phyloP scores from a whole-genome alignment of 2,113 vertebrate genomes.

The Prunella fulvescens region DNA sequence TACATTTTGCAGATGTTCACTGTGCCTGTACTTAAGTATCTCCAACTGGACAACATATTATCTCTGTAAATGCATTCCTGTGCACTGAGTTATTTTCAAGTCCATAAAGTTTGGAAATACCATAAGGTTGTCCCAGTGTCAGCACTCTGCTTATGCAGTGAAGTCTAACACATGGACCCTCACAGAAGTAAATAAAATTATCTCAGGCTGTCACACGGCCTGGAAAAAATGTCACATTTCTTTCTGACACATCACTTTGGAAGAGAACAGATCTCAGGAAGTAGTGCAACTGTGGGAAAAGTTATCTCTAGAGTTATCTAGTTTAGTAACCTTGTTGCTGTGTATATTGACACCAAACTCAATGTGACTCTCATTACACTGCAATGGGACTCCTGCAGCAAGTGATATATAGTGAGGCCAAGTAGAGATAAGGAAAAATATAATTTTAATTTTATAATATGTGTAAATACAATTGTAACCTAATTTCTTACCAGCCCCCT shows the following conservation, averaged over 20 bases:
- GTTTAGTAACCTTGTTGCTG: background rate
- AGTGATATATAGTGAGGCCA: background rate
- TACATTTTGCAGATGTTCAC: constrained; percentile 10
- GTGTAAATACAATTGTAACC: background rate
- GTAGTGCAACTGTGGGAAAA: background rate
- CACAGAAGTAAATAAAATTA: background rate
- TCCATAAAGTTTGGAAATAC: background rate
- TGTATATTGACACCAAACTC: background rate
- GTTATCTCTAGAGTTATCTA: background rate
- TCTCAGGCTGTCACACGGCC: background rate
- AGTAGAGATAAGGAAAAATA: background rate
- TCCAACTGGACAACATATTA: background rate
- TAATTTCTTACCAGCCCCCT: background rate
- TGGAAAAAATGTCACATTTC: background rate
- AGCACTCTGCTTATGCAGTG: background rate
- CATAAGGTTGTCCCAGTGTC: background rate
- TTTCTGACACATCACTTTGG: background rate
- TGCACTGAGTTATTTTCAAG: background rate
- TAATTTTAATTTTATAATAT: background rate
- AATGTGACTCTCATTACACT: background rate
- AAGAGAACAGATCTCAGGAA: background rate
- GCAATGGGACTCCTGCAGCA: background rate
- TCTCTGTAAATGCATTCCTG: background rate
- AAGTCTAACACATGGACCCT: background rate
- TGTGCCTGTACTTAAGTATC: background rate